Evolutionary conservation across 64 coral and sea anemone species (phyloP).

Genomic region (Porites australiensis): DNA sequence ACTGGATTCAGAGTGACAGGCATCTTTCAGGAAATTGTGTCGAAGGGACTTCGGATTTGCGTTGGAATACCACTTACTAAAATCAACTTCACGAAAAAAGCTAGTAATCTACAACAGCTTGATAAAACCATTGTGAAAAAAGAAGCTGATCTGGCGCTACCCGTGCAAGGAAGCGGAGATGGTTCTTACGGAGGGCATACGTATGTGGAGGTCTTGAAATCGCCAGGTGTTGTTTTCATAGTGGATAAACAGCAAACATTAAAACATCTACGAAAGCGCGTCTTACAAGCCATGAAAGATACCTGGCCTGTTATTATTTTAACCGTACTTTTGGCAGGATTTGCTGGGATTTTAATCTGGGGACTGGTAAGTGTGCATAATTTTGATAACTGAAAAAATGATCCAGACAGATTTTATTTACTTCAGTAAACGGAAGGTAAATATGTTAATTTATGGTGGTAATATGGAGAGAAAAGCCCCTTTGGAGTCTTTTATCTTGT

Average conservation of each 20-base stretch:
- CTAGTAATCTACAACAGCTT: neutral
- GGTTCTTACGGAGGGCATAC: no score
- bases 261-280: no score
- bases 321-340: neutral
- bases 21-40: neutral
- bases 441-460: neutral
- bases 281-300: neutral
- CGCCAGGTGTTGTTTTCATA: no score
- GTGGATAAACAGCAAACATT: no score
- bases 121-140: neutral
- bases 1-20: neutral
- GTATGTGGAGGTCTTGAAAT: no score
- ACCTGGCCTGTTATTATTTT: conserved; percentile 13
- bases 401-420: neutral
- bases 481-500: neutral
- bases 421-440: neutral
- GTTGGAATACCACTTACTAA: neutral
- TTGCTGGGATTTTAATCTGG: neutral
- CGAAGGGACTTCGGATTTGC: neutral
- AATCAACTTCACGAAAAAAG: neutral
- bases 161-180: neutral
- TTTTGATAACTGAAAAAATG: neutral
- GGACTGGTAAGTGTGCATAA: conserved; percentile 10
- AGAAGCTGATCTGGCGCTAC: neutral
- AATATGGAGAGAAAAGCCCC: neutral